Conservation (phyloP, 2,888 invertebrate species). For the Helobdella robusta region DNA sequence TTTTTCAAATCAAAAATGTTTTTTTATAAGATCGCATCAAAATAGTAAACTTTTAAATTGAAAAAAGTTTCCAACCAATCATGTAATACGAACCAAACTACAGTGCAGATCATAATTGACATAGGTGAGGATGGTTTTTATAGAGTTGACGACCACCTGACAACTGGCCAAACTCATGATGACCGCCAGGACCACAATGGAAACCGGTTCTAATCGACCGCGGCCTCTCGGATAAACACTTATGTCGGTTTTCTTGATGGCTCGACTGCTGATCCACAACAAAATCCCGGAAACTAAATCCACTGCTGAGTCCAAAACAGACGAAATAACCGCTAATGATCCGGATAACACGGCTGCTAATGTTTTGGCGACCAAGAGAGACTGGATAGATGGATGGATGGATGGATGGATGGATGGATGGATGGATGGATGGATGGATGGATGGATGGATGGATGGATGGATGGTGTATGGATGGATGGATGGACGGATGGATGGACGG, state of each 20-base stretch:
- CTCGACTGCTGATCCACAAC: conserved; percentile 48
- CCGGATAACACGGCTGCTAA: conserved; percentile 50
- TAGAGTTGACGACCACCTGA: conserved; percentile 44
- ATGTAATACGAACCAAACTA: neutral
- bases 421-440: too few species aligned
- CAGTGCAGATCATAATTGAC: conserved; percentile 20
- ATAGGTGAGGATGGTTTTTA: conserved; percentile 41
- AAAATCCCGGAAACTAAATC: conserved; percentile 51
- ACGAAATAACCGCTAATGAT: conserved; percentile 52
- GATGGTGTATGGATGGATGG: too few species aligned
- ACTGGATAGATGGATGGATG: conserved; percentile 38
- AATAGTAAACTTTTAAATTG: too few species aligned
- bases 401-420: too few species aligned
- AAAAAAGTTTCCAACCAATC: too few species aligned
- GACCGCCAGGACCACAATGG: conserved; percentile 45
- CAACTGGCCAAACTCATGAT: conserved; percentile 48
- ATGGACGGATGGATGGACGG: too few species aligned
- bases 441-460: too few species aligned
- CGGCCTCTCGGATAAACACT: conserved; percentile 32
- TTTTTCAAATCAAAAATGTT: too few species aligned
- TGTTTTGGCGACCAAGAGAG: conserved; percentile 47
- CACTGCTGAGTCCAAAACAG: conserved; percentile 51
- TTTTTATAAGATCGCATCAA: too few species aligned
- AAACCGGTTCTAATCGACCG: conserved; percentile 46
- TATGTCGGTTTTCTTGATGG: conserved; percentile 42